Conservation (phyloP, 2,797 vertebrate species). For the Graptemys geographica region DNA sequence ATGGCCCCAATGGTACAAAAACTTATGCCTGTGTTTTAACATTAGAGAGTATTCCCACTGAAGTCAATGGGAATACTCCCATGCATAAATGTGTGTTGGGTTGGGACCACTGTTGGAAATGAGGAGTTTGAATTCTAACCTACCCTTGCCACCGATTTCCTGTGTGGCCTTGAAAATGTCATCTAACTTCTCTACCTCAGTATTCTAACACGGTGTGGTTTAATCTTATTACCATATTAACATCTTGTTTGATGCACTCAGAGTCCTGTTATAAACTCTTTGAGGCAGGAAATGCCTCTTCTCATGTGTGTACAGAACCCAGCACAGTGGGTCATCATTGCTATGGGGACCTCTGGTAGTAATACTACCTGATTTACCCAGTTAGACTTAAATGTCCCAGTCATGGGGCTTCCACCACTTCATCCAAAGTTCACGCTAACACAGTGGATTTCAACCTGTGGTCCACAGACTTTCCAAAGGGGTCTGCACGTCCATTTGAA, state of each 20-base stretch:
- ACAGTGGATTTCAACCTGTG: too few relatives aligned
- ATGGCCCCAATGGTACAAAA: rapidly evolving
- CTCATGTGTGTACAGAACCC: not conserved
- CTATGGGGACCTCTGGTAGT: too few relatives aligned
- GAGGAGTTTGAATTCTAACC: not conserved
- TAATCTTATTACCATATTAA: not conserved
- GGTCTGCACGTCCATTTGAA: too few relatives aligned
- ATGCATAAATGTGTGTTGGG: not conserved
- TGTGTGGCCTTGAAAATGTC: not conserved
- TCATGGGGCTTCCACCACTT: too few relatives aligned
- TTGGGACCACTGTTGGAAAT: not conserved
- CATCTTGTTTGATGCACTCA: not conserved
- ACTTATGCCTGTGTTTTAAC: not conserved
- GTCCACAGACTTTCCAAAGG: too few relatives aligned
- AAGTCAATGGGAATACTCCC: not conserved
- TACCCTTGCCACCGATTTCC: not conserved
- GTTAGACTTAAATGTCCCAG: too few relatives aligned
- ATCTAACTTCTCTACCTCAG: not conserved
- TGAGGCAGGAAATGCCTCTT: not conserved
- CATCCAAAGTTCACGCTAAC: too few relatives aligned
- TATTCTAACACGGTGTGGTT: not conserved
- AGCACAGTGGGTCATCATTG: not conserved
- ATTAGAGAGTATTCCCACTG: not conserved
- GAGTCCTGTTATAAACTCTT: not conserved
- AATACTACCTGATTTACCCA: too few relatives aligned